These are phyloP conservation scores for Acipenser oxyrinchus DNA, from an alignment of 2,797 vertebrate genomes.

Conservation along the genomic window DNA sequence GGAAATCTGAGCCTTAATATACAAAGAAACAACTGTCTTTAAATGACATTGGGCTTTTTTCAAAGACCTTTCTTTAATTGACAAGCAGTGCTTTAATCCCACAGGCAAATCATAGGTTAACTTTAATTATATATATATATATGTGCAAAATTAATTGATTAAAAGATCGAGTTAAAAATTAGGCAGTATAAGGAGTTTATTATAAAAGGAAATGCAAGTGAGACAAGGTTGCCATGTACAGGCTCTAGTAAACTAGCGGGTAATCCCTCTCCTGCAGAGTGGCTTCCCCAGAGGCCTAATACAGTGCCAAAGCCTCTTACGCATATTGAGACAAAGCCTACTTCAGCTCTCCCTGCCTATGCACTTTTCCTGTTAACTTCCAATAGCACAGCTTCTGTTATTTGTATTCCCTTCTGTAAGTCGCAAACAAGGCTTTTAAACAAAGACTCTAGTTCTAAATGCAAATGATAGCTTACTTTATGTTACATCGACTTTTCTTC, in stretches of 20 bases:
- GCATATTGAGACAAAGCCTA: conserved; percentile 65
- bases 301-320: conserved; percentile 60
- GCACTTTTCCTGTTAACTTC: conserved; percentile 54
- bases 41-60: background rate
- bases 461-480: conserved; percentile 11
- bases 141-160: conserved; percentile 30
- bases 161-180: conserved; percentile 30
- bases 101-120: conserved; percentile 19
- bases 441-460: conserved; percentile 49
- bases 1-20: too few relatives aligned
- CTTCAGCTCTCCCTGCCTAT: conserved; percentile 56
- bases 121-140: conserved; percentile 31
- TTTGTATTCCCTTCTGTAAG: conserved; percentile 62
- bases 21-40: background rate
- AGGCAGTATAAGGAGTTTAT: conserved; percentile 47
- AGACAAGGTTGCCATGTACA: conserved; percentile 59
- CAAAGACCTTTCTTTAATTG: background rate
- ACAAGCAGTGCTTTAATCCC: background rate
- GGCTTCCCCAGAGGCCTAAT: conserved; percentile 66
- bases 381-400: conserved; percentile 47
- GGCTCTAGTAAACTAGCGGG: conserved; percentile 50
- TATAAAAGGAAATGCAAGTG: conserved; percentile 43
- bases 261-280: conserved; percentile 63
- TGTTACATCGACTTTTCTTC: too few relatives aligned
- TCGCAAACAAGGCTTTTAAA: conserved; percentile 53